Evolutionary conservation across 2,113 vertebrate species (phyloP).

Genomic region (Amblyopsis rosae): DNA sequence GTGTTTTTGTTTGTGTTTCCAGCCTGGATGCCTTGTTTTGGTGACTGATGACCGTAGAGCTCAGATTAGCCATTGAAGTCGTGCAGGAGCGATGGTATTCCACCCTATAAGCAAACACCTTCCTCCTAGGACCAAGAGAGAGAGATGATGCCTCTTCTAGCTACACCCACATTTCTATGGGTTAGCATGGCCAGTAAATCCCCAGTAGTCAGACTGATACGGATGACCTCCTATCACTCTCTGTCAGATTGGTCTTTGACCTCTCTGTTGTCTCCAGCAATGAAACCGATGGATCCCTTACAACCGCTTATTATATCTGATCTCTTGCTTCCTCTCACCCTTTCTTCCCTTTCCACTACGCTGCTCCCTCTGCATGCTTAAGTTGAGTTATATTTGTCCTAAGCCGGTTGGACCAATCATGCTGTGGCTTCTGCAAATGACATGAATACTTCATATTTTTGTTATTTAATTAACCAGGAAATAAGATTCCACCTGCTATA

Average conservation of each 20-base stretch:
- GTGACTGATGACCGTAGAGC: conserved; percentile 71
- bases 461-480: background rate
- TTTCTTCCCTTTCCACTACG: conserved; percentile 7
- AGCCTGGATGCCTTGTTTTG: conserved; percentile 37
- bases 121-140: conserved; percentile 28
- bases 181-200: background rate
- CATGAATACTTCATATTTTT: background rate
- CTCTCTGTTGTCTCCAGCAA: too few species aligned
- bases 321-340: conserved; percentile 13
- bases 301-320: conserved; percentile 37
- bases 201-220: background rate
- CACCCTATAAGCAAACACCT: conserved; percentile 74
- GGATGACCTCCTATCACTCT: too few species aligned
- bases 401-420: background rate
- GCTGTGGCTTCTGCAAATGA: background rate
- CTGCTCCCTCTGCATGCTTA: conserved; percentile 9
- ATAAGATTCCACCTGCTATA: background rate
- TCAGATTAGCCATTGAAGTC: conserved; percentile 40
- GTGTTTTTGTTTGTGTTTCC: conserved; percentile 73
- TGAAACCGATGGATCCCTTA: background rate
- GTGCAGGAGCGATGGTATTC: conserved; percentile 60
- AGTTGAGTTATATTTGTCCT: conserved; percentile 15
- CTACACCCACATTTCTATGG: too few species aligned
- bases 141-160: too few species aligned
- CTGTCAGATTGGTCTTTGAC: too few species aligned